These are phyloP conservation scores for Gambusia holbrooki DNA, from an alignment of 2,113 vertebrate species.

Conservation along the genomic window DNA sequence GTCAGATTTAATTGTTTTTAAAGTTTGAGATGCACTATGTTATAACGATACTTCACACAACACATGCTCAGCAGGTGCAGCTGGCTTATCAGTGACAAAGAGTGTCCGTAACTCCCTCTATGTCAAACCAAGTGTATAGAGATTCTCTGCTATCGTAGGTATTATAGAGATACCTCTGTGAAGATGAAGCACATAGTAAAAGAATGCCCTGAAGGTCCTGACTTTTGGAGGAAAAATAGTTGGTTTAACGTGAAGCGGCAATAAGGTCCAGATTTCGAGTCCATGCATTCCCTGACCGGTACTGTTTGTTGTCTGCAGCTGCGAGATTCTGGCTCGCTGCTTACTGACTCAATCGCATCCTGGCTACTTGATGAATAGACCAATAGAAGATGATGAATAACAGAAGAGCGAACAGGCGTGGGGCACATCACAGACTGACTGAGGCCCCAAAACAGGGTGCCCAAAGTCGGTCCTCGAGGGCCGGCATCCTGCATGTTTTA, in stretches of 20 bases:
- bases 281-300: conserved; percentile 60
- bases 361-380: conserved; percentile 70
- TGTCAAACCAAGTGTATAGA: conserved; percentile 16
- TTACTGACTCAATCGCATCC: conserved; percentile 64
- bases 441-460: conserved; percentile 36
- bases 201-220: not conserved
- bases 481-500: too few relatives aligned
- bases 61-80: conserved; percentile 13
- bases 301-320: conserved; percentile 62
- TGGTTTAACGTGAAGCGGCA: conserved; percentile 39
- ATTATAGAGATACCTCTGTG: not conserved
- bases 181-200: conserved; percentile 4
- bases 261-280: conserved; percentile 50
- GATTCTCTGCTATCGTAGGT: not conserved
- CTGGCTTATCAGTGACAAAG: conserved; percentile 27
- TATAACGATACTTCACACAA: not conserved
- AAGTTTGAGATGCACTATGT: not conserved
- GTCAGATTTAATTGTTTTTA: not conserved
- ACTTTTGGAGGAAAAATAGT: conserved; percentile 19
- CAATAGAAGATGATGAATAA: conserved; percentile 76
- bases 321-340: conserved; percentile 50
- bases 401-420: conserved; percentile 37
- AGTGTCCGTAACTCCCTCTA: not conserved
- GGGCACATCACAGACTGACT: conserved; percentile 19
- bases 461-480: too few relatives aligned